Evolutionary conservation across 2,888 invertebrate species (phyloP).

Genomic region (Myopa tessellatipennis): DNA sequence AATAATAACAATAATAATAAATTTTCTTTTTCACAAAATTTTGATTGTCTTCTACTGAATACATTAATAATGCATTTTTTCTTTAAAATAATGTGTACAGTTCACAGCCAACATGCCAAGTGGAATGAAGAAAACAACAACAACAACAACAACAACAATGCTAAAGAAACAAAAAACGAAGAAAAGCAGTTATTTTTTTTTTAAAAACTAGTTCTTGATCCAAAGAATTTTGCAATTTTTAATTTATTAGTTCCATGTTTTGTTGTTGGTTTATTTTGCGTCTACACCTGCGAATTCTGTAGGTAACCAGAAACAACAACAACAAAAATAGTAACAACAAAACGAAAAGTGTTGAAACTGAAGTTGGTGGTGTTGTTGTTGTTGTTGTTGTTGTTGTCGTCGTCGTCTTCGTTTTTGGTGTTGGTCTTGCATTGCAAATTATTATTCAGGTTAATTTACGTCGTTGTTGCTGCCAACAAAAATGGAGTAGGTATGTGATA

Average conservation of each 20-base stretch:
- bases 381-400: not conserved
- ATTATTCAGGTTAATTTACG: constrained; percentile 35
- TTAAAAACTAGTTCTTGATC: not conserved
- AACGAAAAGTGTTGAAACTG: too few species aligned
- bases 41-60: too few species aligned
- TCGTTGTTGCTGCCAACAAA: not conserved
- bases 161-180: too few species aligned
- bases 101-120: too few species aligned
- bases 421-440: constrained; percentile 29
- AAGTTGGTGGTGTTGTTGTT: not conserved
- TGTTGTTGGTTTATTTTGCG: not conserved
- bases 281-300: constrained; percentile 11
- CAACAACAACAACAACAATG: too few species aligned
- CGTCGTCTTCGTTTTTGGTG: not conserved
- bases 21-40: too few species aligned
- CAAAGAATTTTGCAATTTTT: constrained; percentile 12
- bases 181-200: too few species aligned
- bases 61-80: too few species aligned
- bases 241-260: constrained; percentile 11
- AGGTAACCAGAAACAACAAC: not conserved
- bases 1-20: too few species aligned
- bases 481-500: not conserved
- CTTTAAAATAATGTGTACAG: too few species aligned
- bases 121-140: too few species aligned
- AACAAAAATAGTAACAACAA: constrained; percentile 3